These are phyloP conservation scores for Acanthurus leucopareius DNA, from an alignment of 2,797 vertebrate species.

Conservation along the genomic window DNA sequence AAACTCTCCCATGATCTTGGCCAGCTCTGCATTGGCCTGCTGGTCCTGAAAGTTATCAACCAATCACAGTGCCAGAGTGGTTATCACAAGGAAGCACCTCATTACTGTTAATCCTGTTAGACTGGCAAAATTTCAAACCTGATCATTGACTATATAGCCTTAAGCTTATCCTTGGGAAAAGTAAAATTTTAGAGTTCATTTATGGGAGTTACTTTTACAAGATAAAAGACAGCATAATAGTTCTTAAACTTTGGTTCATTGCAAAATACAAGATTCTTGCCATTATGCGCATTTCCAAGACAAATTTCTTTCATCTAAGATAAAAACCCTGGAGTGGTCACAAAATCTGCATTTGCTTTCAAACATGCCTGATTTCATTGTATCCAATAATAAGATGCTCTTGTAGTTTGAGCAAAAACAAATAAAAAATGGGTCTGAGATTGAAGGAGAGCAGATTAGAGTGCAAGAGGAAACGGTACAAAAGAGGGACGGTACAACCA, in stretches of 20 bases:
- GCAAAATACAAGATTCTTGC: not conserved
- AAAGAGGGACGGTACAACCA: too few species aligned
- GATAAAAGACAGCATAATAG: conserved; percentile 9
- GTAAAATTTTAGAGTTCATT: conserved; percentile 16
- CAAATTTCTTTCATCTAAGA: not conserved
- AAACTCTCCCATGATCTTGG: conserved; percentile 95
- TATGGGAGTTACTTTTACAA: conserved; percentile 27
- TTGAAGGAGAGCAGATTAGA: not conserved
- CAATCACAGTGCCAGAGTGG: conserved; percentile 39
- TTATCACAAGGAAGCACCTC: conserved; percentile 28
- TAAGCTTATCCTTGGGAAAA: conserved; percentile 16
- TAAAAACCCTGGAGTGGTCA: not conserved
- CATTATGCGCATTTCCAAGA: not conserved
- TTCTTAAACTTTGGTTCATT: not conserved
- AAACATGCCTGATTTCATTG: not conserved
- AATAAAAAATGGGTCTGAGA: not conserved
- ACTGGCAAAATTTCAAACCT: conserved; percentile 41
- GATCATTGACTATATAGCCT: conserved; percentile 30
- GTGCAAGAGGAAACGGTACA: not conserved
- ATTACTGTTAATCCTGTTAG: conserved; percentile 59
- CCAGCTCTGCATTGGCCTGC: conserved; percentile 89
- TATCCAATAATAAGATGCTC: not conserved
- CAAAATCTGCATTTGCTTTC: not conserved
- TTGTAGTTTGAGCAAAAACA: not conserved
- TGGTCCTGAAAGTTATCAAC: conserved; percentile 87